These are phyloP conservation scores for Gadus macrocephalus DNA, from an alignment of 2,113 vertebrate species.

Conservation along the genomic window DNA sequence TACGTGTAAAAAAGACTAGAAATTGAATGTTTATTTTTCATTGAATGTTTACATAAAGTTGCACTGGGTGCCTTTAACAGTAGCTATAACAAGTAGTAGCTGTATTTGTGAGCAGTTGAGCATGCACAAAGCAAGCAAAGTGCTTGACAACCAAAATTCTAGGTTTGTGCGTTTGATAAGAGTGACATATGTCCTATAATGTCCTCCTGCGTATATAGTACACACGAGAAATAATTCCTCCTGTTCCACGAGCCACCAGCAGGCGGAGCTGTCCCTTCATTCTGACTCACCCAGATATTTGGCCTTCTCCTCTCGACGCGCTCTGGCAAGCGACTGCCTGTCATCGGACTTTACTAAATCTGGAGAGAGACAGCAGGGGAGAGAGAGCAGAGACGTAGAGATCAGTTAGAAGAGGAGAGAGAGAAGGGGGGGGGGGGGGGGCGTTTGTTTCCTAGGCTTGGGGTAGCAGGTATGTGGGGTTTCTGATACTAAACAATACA, in stretches of 20 bases:
- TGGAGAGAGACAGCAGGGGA: conserved; percentile 44
- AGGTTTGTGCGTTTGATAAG: conserved; percentile 1
- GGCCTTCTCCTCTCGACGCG: conserved; percentile 88
- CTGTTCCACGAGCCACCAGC: neutral
- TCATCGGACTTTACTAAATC: conserved; percentile 86
- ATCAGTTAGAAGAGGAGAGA: neutral
- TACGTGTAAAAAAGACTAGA: no score
- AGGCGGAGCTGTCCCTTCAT: neutral
- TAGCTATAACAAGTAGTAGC: no score
- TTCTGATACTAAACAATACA: no score
- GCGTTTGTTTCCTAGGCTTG: no score
- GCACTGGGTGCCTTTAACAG: no score
- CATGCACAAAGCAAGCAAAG: conserved; percentile 25
- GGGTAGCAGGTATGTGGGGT: no score
- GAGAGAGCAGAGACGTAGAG: neutral
- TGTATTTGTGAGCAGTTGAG: conserved; percentile 7
- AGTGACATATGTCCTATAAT: neutral
- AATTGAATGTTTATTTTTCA: no score
- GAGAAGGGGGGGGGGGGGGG: neutral
- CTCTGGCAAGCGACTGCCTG: conserved; percentile 87
- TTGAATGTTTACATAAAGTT: no score
- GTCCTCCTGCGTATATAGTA: conserved; percentile 15
- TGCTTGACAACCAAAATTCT: conserved; percentile 23
- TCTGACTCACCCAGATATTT: conserved; percentile 87
- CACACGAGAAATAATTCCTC: neutral